These are phyloP conservation scores for Rhipidura dahli DNA, from an alignment of 2,113 vertebrate genomes.

Conservation along the genomic window DNA sequence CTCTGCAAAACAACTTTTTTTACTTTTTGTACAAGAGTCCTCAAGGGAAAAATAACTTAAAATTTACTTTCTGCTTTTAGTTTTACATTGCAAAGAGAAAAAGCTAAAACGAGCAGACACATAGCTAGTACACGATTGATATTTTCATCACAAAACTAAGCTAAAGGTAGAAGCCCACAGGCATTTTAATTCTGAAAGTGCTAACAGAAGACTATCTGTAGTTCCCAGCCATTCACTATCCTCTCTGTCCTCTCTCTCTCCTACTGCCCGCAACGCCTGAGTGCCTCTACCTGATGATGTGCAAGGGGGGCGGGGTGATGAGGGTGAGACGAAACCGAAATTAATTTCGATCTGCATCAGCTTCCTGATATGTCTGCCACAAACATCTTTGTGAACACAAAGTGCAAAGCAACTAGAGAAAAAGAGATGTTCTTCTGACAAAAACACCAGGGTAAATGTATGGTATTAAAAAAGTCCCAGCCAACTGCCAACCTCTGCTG, in stretches of 20 bases:
- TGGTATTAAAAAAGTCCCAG: neutral
- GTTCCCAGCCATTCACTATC: neutral
- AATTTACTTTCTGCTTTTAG: neutral
- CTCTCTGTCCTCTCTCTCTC: neutral
- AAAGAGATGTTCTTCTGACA: neutral
- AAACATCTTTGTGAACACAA: neutral
- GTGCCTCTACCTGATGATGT: neutral
- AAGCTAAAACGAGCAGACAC: neutral
- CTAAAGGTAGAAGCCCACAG: neutral
- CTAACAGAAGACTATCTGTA: neutral
- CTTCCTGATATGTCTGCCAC: neutral
- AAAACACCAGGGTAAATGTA: neutral
- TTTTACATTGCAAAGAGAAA: neutral
- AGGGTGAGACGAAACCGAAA: neutral
- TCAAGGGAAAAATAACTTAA: neutral
- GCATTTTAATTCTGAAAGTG: neutral
- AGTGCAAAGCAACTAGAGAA: neutral
- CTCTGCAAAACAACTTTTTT: neutral
- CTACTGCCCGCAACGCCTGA: neutral
- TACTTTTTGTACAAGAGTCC: neutral
- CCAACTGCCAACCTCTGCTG: neutral
- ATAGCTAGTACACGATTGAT: fast-evolving
- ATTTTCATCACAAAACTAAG: neutral
- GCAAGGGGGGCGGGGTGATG: neutral
- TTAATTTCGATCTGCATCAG: neutral